Base-by-base conservation (phyloP, 2,797 vertebrate species). In the Enteromius unitaeniatus region DNA sequence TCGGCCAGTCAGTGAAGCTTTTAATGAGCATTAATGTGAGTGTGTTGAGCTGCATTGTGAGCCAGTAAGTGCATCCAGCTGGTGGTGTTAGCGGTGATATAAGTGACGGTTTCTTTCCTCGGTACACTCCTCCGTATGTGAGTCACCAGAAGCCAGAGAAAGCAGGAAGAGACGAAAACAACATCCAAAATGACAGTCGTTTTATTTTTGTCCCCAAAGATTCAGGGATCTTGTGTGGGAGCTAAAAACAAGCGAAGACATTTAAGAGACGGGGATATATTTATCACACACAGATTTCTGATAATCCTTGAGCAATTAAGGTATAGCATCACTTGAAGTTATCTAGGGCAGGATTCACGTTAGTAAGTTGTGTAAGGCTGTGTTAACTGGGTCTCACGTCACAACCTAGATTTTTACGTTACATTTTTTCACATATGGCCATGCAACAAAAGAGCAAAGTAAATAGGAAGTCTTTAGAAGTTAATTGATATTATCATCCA, bases 81-180 rank as follows among this genome's bases (percentile, higher is more conserved):
- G 85, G 86, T 74, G 68, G 75, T 87, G 84, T 84, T 67, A 87
- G 49, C 79, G 72, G 26, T 85, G 86, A 88, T 86, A 72, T 87
- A 82, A 83, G 73, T 64, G 65, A 70, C 72, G 69, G 78, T 86
- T 82, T 88, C 81, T 69, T 67, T 77, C 86, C 83, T 68, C 72
- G 31, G 45, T 83, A 83, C 78, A 86, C 84, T 79, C 76, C 11
- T 73, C 7, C 47, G 21, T 69, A 70, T 84, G 79, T 92, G 91
- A 92, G 87, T 93, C 91, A 90, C 86, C 76, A 78, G 83, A 87
- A 88, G 83, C 79, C 64, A 89, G 85, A 90, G 89, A 88, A 87
- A 88, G 89, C 84, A 51, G 76, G 80, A 85, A 84, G 85, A 85
- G 83, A 77, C 47, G 85, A 85, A 86, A 87, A 88, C 49, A 83